Evolutionary conservation across 2,113 vertebrate genomes (phyloP).

Genomic region (Sinocyclocheilus grahami): DNA sequence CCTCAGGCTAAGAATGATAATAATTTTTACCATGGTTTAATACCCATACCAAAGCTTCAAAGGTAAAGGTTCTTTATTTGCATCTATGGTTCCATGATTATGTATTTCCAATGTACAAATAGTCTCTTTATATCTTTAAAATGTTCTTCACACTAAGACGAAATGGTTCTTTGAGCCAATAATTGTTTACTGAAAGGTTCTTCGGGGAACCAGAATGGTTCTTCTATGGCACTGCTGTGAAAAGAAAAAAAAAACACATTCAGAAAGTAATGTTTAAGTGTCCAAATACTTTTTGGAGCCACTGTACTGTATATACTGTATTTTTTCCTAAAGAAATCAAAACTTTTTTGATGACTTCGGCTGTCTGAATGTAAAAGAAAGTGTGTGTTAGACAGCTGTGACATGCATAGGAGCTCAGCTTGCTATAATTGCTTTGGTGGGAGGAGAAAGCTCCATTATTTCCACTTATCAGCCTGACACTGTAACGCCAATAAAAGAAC

Average conservation of each 20-base stretch:
- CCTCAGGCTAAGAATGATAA: too few species aligned
- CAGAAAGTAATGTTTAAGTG: neutral
- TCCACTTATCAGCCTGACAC: constrained; percentile 43
- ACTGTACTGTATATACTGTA: neutral
- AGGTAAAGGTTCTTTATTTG: too few species aligned
- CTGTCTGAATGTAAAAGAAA: constrained; percentile 27
- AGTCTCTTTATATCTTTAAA: too few species aligned
- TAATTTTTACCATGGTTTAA: too few species aligned
- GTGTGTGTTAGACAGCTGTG: constrained; percentile 9
- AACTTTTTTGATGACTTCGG: neutral
- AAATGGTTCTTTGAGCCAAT: too few species aligned
- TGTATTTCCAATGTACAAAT: too few species aligned
- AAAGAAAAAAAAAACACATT: neutral
- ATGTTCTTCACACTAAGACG: too few species aligned
- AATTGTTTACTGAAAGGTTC: too few species aligned
- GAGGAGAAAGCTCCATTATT: constrained; percentile 35
- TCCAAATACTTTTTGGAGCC: neutral
- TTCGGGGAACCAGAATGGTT: too few species aligned
- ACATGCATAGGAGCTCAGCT: neutral
- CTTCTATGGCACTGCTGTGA: too few species aligned
- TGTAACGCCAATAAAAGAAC: constrained; percentile 34
- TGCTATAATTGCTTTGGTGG: constrained; percentile 16
- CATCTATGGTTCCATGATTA: too few species aligned
- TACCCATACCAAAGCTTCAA: too few species aligned
- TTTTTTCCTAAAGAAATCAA: neutral